Base-by-base conservation (phyloP, 1,140 invertebrate species). In the Diabrotica undecimpunctata region DNA sequence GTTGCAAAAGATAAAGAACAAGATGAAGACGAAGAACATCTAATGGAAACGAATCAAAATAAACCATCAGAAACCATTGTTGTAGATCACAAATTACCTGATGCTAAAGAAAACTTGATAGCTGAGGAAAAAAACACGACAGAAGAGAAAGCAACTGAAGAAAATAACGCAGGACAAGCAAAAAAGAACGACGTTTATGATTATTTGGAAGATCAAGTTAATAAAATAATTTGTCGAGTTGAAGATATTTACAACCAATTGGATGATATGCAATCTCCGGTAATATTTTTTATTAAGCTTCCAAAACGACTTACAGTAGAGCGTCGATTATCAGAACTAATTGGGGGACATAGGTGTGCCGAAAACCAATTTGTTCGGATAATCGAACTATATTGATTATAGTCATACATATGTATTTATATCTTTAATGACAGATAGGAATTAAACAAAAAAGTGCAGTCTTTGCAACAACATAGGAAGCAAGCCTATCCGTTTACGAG, bases 181-280 rank as follows among this genome's bases (percentile, higher is more conserved):
- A 51, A 51, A 10, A 51, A 11, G 46, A 10, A 46, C 41, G 41
- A 46, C 41, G n/a, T 10, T 10, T 10, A 46, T n/a, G 41, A 46
- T 46, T 10, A 46, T 46, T 46, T 46, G 6, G 41, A 46, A 46
- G 37, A 59, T 14, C 57, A 66, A 36, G 69, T 70, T 6, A 59
- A 65, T 25, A 58, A 61, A 12, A 70, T 70, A 10, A 63, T 70
- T 7, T 55, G 55, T 10, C 65, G 66, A 38, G 66, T 70, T 13
- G 69, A 70, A 46, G 39, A 52, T 25, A 66, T 70, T n/a, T 70
- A 70, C 51, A 66, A 13, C n/a, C 66, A 67, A 38, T 46, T 70
- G 8, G 69, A 70, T 10, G 62, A 70, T 9, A 62, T 62, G 12
- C 61, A 55, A 54, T n/a, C 38, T 13, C 38, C 61, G n/a, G 61